A percentile compares a stretch with the other conserved stretches of the same genome.
phyloP scores from a whole-genome alignment of 2,113 vertebrate species.

The Oncorhynchus keta region DNA sequence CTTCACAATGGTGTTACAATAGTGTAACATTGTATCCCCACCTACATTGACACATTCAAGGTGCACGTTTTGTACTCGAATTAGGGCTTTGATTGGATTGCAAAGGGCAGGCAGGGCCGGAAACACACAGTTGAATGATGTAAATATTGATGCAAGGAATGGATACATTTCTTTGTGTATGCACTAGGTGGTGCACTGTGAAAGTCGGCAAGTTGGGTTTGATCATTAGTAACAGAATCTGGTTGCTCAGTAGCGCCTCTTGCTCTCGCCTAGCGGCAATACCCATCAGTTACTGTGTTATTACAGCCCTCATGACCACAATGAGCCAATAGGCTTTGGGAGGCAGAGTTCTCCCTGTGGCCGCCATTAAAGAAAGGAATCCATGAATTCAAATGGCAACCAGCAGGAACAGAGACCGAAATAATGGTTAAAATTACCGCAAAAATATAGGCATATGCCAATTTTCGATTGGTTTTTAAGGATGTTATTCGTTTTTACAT shows the following conservation, averaged over 20 bases:
- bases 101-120: not conserved
- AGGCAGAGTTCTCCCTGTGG: slow-evolving; percentile 91
- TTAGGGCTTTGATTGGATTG: not conserved
- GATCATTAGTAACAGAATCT: slow-evolving; percentile 67
- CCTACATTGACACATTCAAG: too few relatives aligned
- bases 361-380: slow-evolving; percentile 99
- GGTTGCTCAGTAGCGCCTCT: slow-evolving; percentile 76
- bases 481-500: slow-evolving; percentile 66
- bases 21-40: too few relatives aligned
- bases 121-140: not conserved
- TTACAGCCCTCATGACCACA: slow-evolving; percentile 82
- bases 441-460: slow-evolving; percentile 53
- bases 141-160: slow-evolving; percentile 4
- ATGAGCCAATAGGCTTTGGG: slow-evolving; percentile 84
- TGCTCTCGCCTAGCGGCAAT: slow-evolving; percentile 70
- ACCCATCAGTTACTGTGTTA: slow-evolving; percentile 69
- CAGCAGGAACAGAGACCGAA: slow-evolving; percentile 77
- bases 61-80: too few relatives aligned
- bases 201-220: slow-evolving; percentile 65
- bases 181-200: slow-evolving; percentile 75
- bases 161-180: slow-evolving; percentile 45
- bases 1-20: too few relatives aligned
- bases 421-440: slow-evolving; percentile 66
- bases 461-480: slow-evolving; percentile 56
- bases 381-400: slow-evolving; percentile 91